Conservation (phyloP, 2,888 invertebrate species). For the Ganaspis brasiliensis region DNA sequence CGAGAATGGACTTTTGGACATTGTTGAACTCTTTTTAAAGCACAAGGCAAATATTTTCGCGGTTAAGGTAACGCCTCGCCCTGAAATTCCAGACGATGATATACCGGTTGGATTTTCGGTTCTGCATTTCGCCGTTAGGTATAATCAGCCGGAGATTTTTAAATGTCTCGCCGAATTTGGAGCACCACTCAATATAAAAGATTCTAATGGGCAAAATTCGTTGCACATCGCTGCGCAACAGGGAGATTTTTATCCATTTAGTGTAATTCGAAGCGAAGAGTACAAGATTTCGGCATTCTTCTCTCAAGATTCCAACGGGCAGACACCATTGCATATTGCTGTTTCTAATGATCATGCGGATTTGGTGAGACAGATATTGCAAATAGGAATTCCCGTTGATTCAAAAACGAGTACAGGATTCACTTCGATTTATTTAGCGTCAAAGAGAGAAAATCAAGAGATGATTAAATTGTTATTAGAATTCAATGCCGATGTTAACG, state of each 20-base stretch:
- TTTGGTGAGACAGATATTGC: background rate
- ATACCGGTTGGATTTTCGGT: background rate
- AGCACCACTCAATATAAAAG: background rate
- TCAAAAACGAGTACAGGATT: background rate
- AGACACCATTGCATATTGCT: constrained; percentile 1
- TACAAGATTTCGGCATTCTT: background rate
- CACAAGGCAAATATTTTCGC: background rate
- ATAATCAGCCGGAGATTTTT: background rate
- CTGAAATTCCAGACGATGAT: background rate
- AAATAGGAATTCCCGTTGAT: background rate
- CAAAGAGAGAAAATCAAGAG: too few species aligned
- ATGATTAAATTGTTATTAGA: background rate
- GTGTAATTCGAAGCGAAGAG: background rate
- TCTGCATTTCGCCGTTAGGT: background rate
- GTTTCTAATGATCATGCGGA: background rate
- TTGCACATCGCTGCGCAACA: background rate
- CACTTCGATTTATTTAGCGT: background rate
- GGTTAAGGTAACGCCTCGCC: background rate
- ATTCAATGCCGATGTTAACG: background rate
- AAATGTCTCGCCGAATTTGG: background rate
- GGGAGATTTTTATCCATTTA: background rate
- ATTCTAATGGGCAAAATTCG: background rate
- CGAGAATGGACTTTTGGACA: background rate
- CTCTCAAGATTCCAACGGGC: background rate
- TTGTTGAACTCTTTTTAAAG: background rate